Base-by-base conservation (phyloP, 2,113 vertebrate species). In the Falco punctatus region DNA sequence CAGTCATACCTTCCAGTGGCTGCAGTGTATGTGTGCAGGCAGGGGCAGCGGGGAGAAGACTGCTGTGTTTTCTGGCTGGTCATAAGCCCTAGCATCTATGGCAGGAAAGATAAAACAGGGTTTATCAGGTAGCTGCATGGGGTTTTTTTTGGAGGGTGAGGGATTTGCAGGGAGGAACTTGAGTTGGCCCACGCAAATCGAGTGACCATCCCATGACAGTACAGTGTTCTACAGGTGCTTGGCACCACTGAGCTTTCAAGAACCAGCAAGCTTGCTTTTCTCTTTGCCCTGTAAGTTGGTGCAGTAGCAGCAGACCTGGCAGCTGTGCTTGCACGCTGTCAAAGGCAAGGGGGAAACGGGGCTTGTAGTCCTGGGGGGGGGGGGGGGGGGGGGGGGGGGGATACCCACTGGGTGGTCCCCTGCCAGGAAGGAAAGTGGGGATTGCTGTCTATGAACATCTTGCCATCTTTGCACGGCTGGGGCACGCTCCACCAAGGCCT, bases 271-370 rank as follows among this genome's bases (percentile, higher is more conserved):
- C 46, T 59, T 21, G 17, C 38, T 51, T 27, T 46, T 27, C 24
- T 57, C 62, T 71, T 40, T 77, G 13, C 65, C 61, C 28, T 8
- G 58, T 18, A 52, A 62, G 9, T 4, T 1, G 13, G 23, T 2
- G 3, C 35, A 46, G 59, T 0, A 23, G 51, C 52, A 42, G 48
- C 26, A 6, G 1, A 0, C 52, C 27, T 16, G 54, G 38, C 66
- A 91, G 51, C 66, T 15, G 1, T 15, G 35, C 57, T 73, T 1
- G 0, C 27, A 13, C 0, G 2, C n/a, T 52, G 10, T 30, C 22
- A 32, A 51, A 28, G 61, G 21, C 46, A 23, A 65, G 51, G 51
- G 24, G 51, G 6, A 69, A 61, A 52, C 52, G 19, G 44, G 35
- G 66, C 28, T 69, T 30, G 55, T 71, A 19, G 13, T 22, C 40